Evolutionary conservation across 1,140 invertebrate species (phyloP), one percentile per base, ranked within the genome.

Genomic region (Odontomachus brunneus): DNA sequence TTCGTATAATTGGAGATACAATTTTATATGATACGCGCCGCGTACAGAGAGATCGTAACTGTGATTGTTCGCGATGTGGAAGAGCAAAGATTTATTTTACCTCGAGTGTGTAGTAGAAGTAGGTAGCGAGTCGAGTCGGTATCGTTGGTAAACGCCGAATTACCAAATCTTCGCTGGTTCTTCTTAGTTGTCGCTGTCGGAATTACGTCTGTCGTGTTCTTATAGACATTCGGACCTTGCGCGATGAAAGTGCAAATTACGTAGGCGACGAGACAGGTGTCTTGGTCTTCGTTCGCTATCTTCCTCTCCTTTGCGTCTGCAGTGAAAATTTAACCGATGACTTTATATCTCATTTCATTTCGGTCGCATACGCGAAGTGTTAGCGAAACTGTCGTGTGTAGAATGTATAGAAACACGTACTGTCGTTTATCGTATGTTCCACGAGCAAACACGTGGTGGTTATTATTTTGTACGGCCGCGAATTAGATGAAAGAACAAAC

Each of bases 11-110:
- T 80, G 74, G 82, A 44, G 75, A 82, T 66, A 84, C 57, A 76
- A 87, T 84, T 88, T 88, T 88, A 53, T 86, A 87, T 71, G 48
- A 72, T 44, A 49, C 67, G 63, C 62, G 73, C 76, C 67, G 29
- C n/a, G 83, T n/a, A n/a, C n/a, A 84, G 73, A 81, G 48, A 73
- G 53, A 87, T 80, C 63, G 60, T 78, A 66, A 82, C 62, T 86
- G 82, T 72, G 75, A 65, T 87, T 33, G 73, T 60, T 33, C 66
- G 66, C 69, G 73, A 81, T 86, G 78, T 38, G 80, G 66, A 55
- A 53, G 26, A 53, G 19, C 19, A 33, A 57, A 84, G 57, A 85
- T 63, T 57, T 84, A 84, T 88, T 87, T 88, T 84, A 65, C 69
- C 73, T 84, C 59, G 33, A n/a, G n/a, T 17, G 49, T 83, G 85